phyloP scores from a whole-genome alignment of 2,113 vertebrate species.

The Neopipo cinnamomea region DNA sequence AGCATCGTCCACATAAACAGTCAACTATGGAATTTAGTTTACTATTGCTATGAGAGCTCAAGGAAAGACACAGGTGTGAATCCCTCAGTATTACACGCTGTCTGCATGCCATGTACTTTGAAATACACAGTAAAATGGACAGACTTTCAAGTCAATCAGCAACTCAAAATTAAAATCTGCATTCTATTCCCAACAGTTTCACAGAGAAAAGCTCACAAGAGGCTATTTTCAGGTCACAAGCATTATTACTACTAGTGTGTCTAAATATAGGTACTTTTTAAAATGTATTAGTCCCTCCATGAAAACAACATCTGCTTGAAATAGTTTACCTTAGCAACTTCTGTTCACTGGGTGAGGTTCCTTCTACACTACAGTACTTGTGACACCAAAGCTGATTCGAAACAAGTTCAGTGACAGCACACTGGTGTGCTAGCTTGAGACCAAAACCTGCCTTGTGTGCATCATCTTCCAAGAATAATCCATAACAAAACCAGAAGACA shows the following conservation, averaged over 20 bases:
- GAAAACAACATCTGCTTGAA: background rate
- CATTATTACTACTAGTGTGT: background rate
- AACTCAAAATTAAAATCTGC: background rate
- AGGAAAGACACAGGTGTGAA: background rate
- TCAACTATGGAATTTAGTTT: background rate
- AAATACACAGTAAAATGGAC: background rate
- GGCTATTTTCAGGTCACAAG: background rate
- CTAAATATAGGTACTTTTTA: background rate
- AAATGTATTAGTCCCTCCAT: background rate
- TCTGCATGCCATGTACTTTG: rapidly evolving
- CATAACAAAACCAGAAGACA: background rate
- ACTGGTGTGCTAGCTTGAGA: background rate
- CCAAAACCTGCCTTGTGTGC: background rate
- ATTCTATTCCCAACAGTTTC: background rate
- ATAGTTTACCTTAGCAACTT: background rate
- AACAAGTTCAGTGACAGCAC: background rate
- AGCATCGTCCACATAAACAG: background rate
- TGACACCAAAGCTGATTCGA: background rate
- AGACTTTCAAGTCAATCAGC: background rate
- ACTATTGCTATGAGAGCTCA: background rate
- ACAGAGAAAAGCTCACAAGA: background rate
- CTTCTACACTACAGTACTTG: background rate
- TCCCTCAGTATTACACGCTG: background rate
- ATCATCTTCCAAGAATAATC: background rate
- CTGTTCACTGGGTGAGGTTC: background rate